Conservation (phyloP, 2,797 vertebrate species). For the Phataginus tetradactyla region DNA sequence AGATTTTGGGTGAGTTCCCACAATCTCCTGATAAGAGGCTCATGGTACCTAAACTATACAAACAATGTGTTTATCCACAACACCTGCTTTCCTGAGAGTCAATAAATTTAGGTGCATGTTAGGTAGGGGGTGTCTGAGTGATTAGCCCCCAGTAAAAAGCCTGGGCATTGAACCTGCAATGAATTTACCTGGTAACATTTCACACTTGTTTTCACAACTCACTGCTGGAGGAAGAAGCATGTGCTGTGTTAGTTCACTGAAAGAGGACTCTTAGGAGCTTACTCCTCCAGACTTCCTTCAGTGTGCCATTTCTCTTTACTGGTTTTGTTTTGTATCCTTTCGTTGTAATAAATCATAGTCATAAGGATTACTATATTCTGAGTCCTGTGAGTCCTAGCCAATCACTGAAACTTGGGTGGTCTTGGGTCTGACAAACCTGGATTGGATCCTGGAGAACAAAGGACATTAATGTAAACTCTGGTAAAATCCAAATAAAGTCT, state of each 20-base stretch:
- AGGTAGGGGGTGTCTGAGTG: background rate
- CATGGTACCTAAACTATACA: background rate
- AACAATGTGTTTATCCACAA: background rate
- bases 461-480: background rate
- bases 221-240: background rate
- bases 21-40: background rate
- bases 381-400: background rate
- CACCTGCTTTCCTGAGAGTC: background rate
- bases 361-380: background rate
- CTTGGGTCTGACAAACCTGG: background rate
- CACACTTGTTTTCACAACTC: background rate
- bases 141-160: background rate
- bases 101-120: background rate
- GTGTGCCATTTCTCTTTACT: background rate
- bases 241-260: background rate
- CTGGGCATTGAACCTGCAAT: background rate
- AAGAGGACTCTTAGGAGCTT: background rate
- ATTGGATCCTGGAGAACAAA: background rate
- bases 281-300: background rate
- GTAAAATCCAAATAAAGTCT: conserved; percentile 3
- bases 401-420: background rate
- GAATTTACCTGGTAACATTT: background rate
- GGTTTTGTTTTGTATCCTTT: background rate
- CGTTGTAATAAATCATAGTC: background rate
- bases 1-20: background rate